Evolutionary conservation across 2,888 invertebrate species (phyloP).

Genomic region (Bibio marci): DNA sequence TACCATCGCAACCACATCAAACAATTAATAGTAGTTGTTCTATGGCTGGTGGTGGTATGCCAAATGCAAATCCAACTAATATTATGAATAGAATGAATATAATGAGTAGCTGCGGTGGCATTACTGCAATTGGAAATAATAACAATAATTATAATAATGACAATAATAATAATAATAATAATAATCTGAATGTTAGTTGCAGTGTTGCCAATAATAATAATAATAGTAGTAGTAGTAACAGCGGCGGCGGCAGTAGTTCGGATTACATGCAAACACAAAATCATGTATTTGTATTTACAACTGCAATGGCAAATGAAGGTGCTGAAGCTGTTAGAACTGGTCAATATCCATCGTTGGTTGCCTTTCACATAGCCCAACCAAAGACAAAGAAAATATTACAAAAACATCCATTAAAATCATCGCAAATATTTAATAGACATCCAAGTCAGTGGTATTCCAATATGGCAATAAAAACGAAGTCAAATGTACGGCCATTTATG

Average conservation of each 20-base stretch:
- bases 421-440: constrained; percentile 71
- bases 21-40: too few relatives aligned
- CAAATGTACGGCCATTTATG: constrained; percentile 34
- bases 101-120: too few relatives aligned
- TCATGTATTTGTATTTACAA: constrained; percentile 95
- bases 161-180: too few relatives aligned
- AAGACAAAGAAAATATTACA: constrained; percentile 79
- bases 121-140: too few relatives aligned
- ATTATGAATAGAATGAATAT: too few relatives aligned
- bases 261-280: constrained; percentile 85
- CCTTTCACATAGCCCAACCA: constrained; percentile 90
- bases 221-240: constrained; percentile 5
- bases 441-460: constrained; percentile 57
- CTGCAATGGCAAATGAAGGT: constrained; percentile 82
- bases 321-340: constrained; percentile 84
- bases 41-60: too few relatives aligned
- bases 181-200: not conserved
- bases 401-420: constrained; percentile 82
- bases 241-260: constrained; percentile 5
- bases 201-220: constrained; percentile 2
- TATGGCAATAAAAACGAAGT: constrained; percentile 54
- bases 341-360: constrained; percentile 80
- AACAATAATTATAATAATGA: too few relatives aligned
- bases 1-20: too few relatives aligned
- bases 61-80: too few relatives aligned